A percentile compares a stretch with the other conserved stretches of the same genome.
phyloP scores from a whole-genome alignment of 1,140 invertebrate genomes.

The Leptoteleia sp. region DNA sequence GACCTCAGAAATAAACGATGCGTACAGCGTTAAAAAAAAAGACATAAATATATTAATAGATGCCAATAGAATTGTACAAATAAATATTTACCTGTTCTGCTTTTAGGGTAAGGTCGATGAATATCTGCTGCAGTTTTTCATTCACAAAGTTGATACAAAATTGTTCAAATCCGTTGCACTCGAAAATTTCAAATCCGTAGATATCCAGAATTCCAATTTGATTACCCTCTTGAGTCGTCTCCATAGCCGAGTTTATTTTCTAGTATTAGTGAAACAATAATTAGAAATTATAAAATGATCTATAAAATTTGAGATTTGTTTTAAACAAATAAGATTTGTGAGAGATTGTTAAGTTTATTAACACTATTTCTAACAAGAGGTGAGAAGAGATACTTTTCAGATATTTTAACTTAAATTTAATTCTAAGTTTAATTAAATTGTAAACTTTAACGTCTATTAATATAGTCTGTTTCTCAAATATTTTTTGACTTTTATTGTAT shows the following conservation, averaged over 20 bases:
- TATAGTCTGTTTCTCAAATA: no score
- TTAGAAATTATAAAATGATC: slow-evolving; percentile 7
- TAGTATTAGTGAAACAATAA: slow-evolving; percentile 70
- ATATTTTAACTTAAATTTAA: no score
- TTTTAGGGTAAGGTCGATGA: slow-evolving; percentile 89
- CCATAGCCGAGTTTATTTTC: slow-evolving; percentile 85
- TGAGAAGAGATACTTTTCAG: no score
- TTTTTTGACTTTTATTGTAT: no score
- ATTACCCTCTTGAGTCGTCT: slow-evolving; percentile 80
- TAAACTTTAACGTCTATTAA: no score
- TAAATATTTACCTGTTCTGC: slow-evolving; percentile 84
- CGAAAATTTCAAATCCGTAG: slow-evolving; percentile 89
- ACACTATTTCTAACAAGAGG: no score
- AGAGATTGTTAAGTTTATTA: no score
- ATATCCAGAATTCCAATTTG: slow-evolving; percentile 85
- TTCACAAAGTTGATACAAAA: slow-evolving; percentile 98
- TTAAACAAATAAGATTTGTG: no score
- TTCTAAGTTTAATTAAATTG: no score
- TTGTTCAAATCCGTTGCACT: slow-evolving; percentile 90
- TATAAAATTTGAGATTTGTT: not conserved
- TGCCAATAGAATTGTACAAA: not conserved
- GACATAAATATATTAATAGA: not conserved
- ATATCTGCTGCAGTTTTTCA: slow-evolving; percentile 90
- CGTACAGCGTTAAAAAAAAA: not conserved
- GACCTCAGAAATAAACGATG: no score